Percentiles rank a stretch among this genome's conserved stretches.
Evolutionary conservation across 2,888 invertebrate species (phyloP).

Genomic region (Thymelicus lineola): DNA sequence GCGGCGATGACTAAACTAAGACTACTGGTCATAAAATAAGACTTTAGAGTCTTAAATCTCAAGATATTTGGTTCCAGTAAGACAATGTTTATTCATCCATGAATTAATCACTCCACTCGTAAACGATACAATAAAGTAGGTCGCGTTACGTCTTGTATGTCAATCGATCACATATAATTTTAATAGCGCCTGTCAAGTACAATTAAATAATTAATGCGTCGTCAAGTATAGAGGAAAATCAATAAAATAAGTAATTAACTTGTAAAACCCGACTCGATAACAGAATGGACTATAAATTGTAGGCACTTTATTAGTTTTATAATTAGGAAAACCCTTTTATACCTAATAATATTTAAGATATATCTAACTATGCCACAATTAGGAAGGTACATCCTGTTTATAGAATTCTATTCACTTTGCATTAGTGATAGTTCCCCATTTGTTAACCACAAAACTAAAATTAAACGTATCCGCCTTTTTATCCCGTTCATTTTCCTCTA

Average conservation of each 20-base stretch:
- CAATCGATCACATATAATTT: conserved; percentile 17
- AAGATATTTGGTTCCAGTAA: too few species aligned
- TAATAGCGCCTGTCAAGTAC: conserved; percentile 41
- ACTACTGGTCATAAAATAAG: too few species aligned
- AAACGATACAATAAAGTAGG: conserved; percentile 1
- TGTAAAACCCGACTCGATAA: background rate
- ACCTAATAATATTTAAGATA: background rate
- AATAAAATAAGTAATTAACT: conserved; percentile 6
- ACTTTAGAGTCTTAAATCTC: too few species aligned
- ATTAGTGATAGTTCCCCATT: too few species aligned
- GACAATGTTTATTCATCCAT: too few species aligned
- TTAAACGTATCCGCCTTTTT: too few species aligned
- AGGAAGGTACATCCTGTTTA: too few species aligned
- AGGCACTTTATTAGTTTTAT: background rate
- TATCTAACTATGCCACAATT: too few species aligned
- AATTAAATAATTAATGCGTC: conserved; percentile 34
- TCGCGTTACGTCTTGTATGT: background rate
- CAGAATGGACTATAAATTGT: background rate
- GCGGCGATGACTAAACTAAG: too few species aligned
- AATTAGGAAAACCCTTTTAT: background rate
- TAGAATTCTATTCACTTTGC: too few species aligned
- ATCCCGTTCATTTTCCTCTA: too few species aligned
- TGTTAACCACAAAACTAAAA: too few species aligned
- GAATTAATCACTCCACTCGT: background rate
- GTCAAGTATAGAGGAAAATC: conserved; percentile 11